Conservation (phyloP, 2,113 vertebrate species). For the Ctenomys sociabilis region DNA sequence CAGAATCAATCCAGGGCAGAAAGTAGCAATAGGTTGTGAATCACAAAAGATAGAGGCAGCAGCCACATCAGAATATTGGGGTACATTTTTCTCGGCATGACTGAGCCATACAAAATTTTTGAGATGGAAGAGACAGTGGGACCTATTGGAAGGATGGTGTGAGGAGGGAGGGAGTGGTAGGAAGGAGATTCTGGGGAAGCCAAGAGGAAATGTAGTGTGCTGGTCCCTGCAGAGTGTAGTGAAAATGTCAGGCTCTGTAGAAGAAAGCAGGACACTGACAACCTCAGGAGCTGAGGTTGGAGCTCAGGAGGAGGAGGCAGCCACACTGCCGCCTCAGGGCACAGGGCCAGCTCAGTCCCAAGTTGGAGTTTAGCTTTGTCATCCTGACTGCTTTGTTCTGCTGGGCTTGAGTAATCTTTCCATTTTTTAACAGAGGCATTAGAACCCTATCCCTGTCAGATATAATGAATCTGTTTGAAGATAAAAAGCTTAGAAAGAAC, state of each 20-base stretch:
- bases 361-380: background rate
- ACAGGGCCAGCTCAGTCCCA: accelerated
- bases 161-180: background rate
- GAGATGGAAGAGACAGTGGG: background rate
- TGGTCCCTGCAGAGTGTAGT: background rate
- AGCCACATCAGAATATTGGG: background rate
- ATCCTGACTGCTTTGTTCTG: background rate
- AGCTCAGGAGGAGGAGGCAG: background rate
- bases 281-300: no score
- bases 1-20: background rate
- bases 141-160: background rate
- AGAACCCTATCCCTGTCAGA: background rate
- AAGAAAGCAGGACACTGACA: background rate
- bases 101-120: background rate
- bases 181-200: background rate
- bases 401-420: background rate
- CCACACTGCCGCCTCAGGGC: accelerated
- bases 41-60: background rate
- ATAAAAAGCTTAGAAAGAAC: background rate
- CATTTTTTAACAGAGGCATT: background rate
- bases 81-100: background rate
- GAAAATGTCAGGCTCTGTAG: background rate
- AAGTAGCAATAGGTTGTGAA: background rate
- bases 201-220: background rate
- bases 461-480: background rate